Percentiles rank a stretch among this genome's conserved stretches.
Conservation (phyloP, 2,888 invertebrate genomes). For the Rhabditophanes sp. region DNA sequence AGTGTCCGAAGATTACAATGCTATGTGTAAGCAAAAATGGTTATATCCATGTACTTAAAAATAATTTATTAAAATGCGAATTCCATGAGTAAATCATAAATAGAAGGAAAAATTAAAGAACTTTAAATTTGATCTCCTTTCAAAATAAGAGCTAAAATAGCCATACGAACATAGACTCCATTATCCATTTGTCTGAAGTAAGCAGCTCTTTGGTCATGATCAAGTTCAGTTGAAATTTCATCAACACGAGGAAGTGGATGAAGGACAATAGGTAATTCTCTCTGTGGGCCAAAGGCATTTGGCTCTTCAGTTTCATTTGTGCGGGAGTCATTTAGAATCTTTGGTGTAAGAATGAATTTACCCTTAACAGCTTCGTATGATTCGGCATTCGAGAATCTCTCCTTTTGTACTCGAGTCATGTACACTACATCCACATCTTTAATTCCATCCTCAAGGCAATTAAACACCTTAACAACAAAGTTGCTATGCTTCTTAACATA, state of each 20-base stretch:
- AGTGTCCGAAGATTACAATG: too few relatives aligned
- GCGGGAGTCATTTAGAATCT: conserved; percentile 64
- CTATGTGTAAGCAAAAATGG: too few relatives aligned
- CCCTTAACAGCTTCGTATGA: conserved; percentile 74
- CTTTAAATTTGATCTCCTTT: conserved; percentile 47
- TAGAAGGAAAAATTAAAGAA: conserved; percentile 1
- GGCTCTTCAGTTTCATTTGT: conserved; percentile 8
- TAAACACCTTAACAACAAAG: conserved; percentile 9
- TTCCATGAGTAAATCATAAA: background rate
- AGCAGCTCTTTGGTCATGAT: conserved; percentile 84
- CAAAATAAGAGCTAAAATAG: conserved; percentile 73
- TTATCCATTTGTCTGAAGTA: conserved; percentile 95
- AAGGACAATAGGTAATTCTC: conserved; percentile 53
- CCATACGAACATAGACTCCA: conserved; percentile 97
- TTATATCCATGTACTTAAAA: too few relatives aligned
- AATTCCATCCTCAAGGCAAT: conserved; percentile 62
- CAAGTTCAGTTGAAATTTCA: conserved; percentile 85
- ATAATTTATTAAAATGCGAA: too few relatives aligned
- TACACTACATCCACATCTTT: conserved; percentile 89
- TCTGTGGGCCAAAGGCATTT: conserved; percentile 11
- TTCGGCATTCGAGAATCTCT: conserved; percentile 65
- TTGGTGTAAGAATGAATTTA: conserved; percentile 73
- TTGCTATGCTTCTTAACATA: conserved; percentile 65
- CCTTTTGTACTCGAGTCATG: conserved; percentile 80
- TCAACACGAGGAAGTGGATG: conserved; percentile 85